Base-by-base conservation (phyloP, 1,140 invertebrate genomes). In the Penaeus chinensis region DNA sequence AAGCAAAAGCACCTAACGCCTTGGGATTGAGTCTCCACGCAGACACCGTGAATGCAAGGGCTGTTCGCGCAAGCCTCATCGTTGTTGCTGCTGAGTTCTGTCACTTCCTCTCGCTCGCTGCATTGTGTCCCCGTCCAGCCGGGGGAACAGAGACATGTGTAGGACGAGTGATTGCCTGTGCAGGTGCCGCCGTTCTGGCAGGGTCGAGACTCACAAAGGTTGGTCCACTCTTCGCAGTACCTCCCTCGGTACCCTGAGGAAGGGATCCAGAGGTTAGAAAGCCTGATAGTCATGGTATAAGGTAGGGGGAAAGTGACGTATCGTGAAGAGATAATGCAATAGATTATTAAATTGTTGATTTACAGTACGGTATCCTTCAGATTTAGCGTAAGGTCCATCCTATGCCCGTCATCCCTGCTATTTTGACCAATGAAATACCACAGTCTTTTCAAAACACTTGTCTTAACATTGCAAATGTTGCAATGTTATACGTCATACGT, bases 141-240 rank as follows among this genome's bases (percentile, higher is more conserved):
- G 4, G 93, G 91, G 19, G 94, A 93, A 91, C 95, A 95, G 47
- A 94, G 93, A 86, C 95, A 95, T 1, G 93, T 92, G 90, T 94
- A 95, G 0, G 94, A 94, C 85, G 94, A 94, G 0, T 95, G 95
- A 20, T 94, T 92, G 89, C 95, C 95, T 74, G 94, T 93, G 90
- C 95, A 96, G 0, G 94, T 95, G 1, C 95, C 92, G 13, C 92
- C 92, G 90, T 92, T 92, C 62, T 95, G 95, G 91, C 98, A 99
- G 0, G 97, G 97, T 85, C 93, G 92, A 0, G 96, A 96, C 19
- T 93, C 93, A 92, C 98, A 99, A 71, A 96, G 96, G 0, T 95
- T 94, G 60, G 94, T 93, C 91, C 98, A 97, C 89, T 97, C 95
- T 0, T 95, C 95, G 92, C 98, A 99, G 0, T 98, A 98, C 0